A percentile compares a stretch with the other conserved stretches of the same genome.
phyloP scores from a whole-genome alignment of 2,113 vertebrate species.

The Caloenas nicobarica region DNA sequence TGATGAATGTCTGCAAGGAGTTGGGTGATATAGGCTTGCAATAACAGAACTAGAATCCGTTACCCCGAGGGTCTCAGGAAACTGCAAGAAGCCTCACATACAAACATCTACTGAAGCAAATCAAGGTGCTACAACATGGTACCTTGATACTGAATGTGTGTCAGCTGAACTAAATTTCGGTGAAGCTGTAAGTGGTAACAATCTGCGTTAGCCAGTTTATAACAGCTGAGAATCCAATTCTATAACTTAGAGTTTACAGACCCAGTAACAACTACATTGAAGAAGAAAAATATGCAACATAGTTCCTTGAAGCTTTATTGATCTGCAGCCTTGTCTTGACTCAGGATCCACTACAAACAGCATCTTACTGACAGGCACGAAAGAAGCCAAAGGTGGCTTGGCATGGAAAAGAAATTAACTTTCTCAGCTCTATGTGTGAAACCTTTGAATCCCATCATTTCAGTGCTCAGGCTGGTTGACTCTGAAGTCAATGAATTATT shows the following conservation, averaged over 20 bases:
- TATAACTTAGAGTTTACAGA: background rate
- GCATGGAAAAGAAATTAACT: background rate
- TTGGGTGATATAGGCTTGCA: background rate
- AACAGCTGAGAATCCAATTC: background rate
- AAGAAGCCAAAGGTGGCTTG: background rate
- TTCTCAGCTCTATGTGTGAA: background rate
- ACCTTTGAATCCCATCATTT: background rate
- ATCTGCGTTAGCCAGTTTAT: background rate
- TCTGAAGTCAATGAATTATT: background rate
- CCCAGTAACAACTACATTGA: background rate
- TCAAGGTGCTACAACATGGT: background rate
- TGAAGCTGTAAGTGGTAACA: background rate
- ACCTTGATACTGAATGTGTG: fast-evolving
- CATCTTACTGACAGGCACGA: background rate
- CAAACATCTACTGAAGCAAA: background rate
- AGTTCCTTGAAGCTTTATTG: background rate
- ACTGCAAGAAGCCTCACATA: background rate
- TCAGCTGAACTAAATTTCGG: background rate
- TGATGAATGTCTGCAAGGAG: background rate
- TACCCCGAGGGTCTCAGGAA: background rate
- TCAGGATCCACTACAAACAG: background rate
- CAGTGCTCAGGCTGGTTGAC: background rate
- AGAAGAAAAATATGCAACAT: background rate
- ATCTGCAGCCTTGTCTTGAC: background rate
- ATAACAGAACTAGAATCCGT: background rate